Conservation (phyloP, 2,113 vertebrate genomes). For the Caloenas nicobarica region DNA sequence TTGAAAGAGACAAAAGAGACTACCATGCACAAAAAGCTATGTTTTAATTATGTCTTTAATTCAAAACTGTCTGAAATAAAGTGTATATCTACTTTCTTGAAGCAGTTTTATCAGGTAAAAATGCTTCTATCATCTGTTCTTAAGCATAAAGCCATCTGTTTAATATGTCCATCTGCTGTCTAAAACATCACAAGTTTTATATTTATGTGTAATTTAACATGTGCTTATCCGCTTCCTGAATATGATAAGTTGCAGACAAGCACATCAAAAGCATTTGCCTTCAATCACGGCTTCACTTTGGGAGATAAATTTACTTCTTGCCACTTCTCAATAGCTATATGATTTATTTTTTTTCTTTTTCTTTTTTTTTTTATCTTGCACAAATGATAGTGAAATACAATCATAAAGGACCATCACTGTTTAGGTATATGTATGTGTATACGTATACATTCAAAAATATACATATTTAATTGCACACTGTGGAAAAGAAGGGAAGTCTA, state of each 20-base stretch:
- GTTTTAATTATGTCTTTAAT: background rate
- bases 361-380: background rate
- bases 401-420: fast-evolving
- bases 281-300: background rate
- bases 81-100: background rate
- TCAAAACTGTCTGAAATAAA: background rate
- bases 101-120: background rate
- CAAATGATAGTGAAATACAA: background rate
- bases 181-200: background rate
- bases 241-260: background rate
- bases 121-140: background rate
- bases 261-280: background rate
- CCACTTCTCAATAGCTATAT: background rate
- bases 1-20: background rate
- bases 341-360: background rate
- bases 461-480: background rate
- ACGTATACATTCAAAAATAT: background rate
- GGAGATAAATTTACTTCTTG: background rate
- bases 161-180: background rate
- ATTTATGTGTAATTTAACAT: background rate
- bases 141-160: background rate
- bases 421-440: background rate
- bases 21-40: background rate
- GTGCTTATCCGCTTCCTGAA: background rate
- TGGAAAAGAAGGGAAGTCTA: background rate